Evolutionary conservation across 2,888 invertebrate species (phyloP), one percentile per base, ranked within the genome.

Genomic region (Sarcophaga variegata): DNA sequence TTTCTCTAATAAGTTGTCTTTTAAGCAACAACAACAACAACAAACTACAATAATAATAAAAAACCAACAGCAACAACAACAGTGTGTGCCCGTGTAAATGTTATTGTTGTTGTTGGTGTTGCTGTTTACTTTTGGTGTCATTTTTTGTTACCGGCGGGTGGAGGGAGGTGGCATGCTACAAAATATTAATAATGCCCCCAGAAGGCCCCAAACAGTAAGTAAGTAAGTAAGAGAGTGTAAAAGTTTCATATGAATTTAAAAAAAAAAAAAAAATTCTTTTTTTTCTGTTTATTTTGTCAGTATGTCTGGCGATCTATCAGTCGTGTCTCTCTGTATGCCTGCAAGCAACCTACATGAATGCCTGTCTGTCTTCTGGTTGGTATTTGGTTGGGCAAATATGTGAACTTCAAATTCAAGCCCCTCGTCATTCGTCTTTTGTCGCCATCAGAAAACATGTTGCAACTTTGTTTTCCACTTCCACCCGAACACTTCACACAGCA

Each of bases 161-260:
- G 37, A 6, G 5, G 6, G 6, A 6, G 6, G 37, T 4, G 17
- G 4, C 54, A 54, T 54, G 54, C 54, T 37, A 37, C 54, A 54
- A 17, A 54, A 54, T 17, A 54, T 17, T 17, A 54, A 54, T 54
- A 54, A 54, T 49, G 14, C 49, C 0, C 4, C 4, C 17, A 2
- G 54, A 49, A 49, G 17, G 12, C 17, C 8, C 37, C 37, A 37
- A 37, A 49, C 14, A 49, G 14, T 14, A 49, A 14, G 54, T 54
- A 37, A 37, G 54, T 14, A 49, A 14, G 54, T 54, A 37, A 10
- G 54, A 54, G 54, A 54, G 54, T 54, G 54, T 54, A 27, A 45
- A 62, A 62, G 25, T 4, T 64, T 27, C 45, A 67, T 67, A 67
- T 67, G 67, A 67, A 67, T 67, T 37, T 67, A 47, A n/a, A 47